Evolutionary conservation across 2,888 invertebrate species (phyloP).

Genomic region (Cylindroiulus punctatus): DNA sequence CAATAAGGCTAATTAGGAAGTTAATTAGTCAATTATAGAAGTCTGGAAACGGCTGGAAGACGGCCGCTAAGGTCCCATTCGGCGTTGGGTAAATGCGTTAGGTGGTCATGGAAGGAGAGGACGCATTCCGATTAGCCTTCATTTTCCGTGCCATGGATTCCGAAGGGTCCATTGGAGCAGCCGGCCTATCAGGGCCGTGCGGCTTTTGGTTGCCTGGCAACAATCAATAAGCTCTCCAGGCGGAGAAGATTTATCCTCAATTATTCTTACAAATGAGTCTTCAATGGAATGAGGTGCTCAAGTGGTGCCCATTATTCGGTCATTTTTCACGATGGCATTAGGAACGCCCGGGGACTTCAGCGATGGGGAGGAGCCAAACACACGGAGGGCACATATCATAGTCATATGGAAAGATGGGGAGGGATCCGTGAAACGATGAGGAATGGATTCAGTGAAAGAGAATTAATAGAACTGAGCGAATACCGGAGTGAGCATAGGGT

Average conservation of each 20-base stretch:
- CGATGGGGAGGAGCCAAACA: neutral
- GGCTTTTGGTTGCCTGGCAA: conserved; percentile 8
- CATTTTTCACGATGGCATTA: conserved; percentile 48
- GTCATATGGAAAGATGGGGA: neutral
- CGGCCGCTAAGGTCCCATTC: neutral
- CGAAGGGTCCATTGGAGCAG: neutral
- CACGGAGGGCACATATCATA: neutral
- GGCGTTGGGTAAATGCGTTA: neutral
- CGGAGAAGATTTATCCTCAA: conserved; percentile 53
- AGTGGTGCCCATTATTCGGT: conserved; percentile 51
- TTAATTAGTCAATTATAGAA: conserved; percentile 18
- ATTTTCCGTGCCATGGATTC: conserved; percentile 18
- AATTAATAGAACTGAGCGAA: neutral
- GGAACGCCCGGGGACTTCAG: conserved; percentile 36
- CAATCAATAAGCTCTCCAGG: conserved; percentile 48
- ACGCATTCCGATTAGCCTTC: conserved; percentile 5
- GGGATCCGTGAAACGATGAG: neutral
- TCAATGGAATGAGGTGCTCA: conserved; percentile 54
- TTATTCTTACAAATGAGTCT: conserved; percentile 55
- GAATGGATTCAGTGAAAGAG: neutral
- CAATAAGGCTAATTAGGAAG: conserved; percentile 18
- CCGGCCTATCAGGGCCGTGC: neutral
- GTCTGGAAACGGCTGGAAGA: neutral
- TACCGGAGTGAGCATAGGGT: no score
- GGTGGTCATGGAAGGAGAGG: neutral